Conservation (phyloP, 2,888 invertebrate species). For the Lapara coniferarum region DNA sequence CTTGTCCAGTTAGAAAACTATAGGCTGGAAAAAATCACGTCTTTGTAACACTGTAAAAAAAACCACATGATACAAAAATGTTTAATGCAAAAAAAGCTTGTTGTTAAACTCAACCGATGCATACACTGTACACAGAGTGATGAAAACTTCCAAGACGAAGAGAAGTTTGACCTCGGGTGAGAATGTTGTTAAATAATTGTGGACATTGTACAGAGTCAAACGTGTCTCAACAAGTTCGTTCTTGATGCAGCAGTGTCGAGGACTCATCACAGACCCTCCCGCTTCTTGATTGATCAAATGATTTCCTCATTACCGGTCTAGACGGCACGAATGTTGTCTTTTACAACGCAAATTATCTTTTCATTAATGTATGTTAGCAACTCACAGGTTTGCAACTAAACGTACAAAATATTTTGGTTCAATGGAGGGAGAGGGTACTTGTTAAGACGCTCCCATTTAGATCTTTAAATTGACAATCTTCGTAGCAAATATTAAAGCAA, state of each 20-base stretch:
- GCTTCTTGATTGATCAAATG: conserved; percentile 36
- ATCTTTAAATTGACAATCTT: background rate
- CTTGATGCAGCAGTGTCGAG: background rate
- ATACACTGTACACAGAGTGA: background rate
- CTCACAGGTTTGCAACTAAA: too few species aligned
- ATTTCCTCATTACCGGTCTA: conserved; percentile 35
- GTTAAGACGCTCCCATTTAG: too few species aligned
- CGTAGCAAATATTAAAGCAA: background rate
- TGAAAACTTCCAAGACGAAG: background rate
- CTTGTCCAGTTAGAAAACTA: too few species aligned
- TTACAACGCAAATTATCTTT: background rate
- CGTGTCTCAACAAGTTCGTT: conserved; percentile 12
- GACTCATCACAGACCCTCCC: conserved; percentile 29
- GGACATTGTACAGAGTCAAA: background rate
- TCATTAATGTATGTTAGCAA: background rate
- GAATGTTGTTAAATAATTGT: background rate
- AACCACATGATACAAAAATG: too few species aligned
- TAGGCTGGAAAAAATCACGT: too few species aligned
- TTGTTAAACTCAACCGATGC: background rate
- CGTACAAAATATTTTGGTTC: too few species aligned
- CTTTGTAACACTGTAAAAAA: too few species aligned
- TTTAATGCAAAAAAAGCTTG: too few species aligned
- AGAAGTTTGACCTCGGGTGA: background rate
- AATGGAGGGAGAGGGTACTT: too few species aligned
- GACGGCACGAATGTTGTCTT: conserved; percentile 2